Evolutionary conservation across 1,140 invertebrate genomes (phyloP), one percentile per base, ranked within the genome.

Genomic region (Drosophila virilis): DNA sequence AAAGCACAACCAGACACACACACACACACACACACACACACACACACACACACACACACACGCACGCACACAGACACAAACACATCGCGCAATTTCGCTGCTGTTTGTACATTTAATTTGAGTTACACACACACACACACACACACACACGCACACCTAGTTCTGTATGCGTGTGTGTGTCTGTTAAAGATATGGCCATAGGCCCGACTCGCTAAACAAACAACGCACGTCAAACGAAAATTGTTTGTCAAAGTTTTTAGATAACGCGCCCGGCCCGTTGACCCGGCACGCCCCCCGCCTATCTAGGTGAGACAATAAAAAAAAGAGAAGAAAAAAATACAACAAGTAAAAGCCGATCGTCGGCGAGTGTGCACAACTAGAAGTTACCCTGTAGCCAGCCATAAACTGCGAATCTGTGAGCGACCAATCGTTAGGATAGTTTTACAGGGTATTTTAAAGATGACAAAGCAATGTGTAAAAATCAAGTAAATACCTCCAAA

Each of bases 221-320:
- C 83, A 88, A 75, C 73, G 50, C 64, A 81, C 73, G 79, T 77
- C 78, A 80, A 77, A 86, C 76, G 54, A 79, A 79, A 83, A 88
- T 79, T 88, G 83, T 86, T 86, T 86, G 83, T 86, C 84, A 86
- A 86, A 86, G 83, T 86, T 86, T 88, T 86, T 84, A 80, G 83
- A 86, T 86, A 86, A 83, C 75, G 62, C 71, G 12, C 45, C 9
- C 13, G 32, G 15, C 10, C 22, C 17, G 45, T 51, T 33, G 46
- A 35, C 46, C 6, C 38, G 9, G 66, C 38, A 15, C 58, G n/a
- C n/a, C 37, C 35, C 3, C 35, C 43, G 9, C 13, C 17, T 52
- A 67, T 43, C 62, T 58, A 37, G 54, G 64, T 54, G 54, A 54
- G 64, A 73, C 70, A 67, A 73, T 67, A 67, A 67, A n/a, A 38